These are phyloP conservation scores for Gymnogyps californianus DNA, from an alignment of 2,113 vertebrate genomes.

Conservation along the genomic window DNA sequence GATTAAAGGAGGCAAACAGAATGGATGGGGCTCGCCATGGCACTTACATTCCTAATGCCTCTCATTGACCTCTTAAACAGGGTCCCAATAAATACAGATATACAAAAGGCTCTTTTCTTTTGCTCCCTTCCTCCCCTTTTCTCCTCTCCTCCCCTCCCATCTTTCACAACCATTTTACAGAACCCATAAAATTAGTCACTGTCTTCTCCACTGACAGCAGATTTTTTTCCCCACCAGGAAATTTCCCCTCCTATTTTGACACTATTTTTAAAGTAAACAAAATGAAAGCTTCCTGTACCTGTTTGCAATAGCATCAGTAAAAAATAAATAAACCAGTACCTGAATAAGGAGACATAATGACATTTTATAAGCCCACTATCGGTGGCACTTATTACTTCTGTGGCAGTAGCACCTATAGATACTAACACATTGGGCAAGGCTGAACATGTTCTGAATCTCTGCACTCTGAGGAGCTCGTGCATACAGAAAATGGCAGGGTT, in stretches of 20 bases:
- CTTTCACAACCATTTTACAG: not conserved
- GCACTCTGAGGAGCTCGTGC: not conserved
- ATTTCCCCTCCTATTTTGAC: not conserved
- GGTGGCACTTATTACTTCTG: not conserved
- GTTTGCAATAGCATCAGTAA: not conserved
- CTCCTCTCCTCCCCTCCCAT: not conserved
- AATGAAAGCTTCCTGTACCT: not conserved
- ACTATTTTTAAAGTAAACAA: not conserved
- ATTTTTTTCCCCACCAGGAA: not conserved
- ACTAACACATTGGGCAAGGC: not conserved
- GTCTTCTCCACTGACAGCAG: not conserved
- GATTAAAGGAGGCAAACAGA: conserved; percentile 29
- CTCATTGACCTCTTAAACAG: not conserved
- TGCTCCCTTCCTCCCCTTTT: not conserved
- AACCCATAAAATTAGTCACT: not conserved
- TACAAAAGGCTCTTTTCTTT: not conserved
- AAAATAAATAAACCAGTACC: not conserved
- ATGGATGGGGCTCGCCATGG: not conserved
- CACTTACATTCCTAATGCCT: not conserved
- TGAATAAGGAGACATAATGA: not conserved
- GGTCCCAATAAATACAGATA: not conserved
- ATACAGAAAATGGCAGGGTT: not conserved
- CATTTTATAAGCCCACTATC: not conserved
- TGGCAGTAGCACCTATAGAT: not conserved
- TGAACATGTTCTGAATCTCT: not conserved